Evolutionary conservation across 2,888 invertebrate species (phyloP).

Genomic region (Miltochrista miniata): DNA sequence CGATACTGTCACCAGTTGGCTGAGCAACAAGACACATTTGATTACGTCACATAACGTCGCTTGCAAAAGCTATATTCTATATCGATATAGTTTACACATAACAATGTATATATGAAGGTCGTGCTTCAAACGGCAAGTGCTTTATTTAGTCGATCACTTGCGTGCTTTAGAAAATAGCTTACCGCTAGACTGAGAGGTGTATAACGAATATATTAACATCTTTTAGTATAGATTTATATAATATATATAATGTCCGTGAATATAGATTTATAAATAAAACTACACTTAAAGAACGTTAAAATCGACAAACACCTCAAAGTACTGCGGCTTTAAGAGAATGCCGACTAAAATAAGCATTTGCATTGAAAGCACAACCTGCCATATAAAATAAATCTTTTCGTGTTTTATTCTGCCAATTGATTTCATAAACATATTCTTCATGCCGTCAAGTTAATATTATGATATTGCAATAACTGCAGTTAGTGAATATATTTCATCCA

Average conservation of each 20-base stretch:
- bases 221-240: too few relatives aligned
- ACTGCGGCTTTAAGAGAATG: not conserved
- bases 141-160: constrained; percentile 18
- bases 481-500: constrained; percentile 33
- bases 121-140: constrained; percentile 35
- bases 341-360: constrained; percentile 25
- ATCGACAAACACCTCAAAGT: too few relatives aligned
- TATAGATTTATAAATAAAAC: too few relatives aligned
- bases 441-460: constrained; percentile 52
- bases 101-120: constrained; percentile 24
- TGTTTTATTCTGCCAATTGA: constrained; percentile 15
- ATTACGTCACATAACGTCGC: constrained; percentile 77
- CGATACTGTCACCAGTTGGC: constrained; percentile 96
- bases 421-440: constrained; percentile 34
- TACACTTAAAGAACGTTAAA: too few relatives aligned
- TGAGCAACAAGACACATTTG: constrained; percentile 85
- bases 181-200: too few relatives aligned
- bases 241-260: too few relatives aligned
- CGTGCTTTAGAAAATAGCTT: too few relatives aligned
- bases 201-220: too few relatives aligned
- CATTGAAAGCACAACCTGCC: constrained; percentile 32
- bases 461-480: constrained; percentile 36
- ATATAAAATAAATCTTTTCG: constrained; percentile 4
- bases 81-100: constrained; percentile 41
- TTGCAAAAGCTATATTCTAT: constrained; percentile 61